These are phyloP conservation scores for Cydia splendana DNA, from an alignment of 1,140 invertebrate species.

Conservation along the genomic window DNA sequence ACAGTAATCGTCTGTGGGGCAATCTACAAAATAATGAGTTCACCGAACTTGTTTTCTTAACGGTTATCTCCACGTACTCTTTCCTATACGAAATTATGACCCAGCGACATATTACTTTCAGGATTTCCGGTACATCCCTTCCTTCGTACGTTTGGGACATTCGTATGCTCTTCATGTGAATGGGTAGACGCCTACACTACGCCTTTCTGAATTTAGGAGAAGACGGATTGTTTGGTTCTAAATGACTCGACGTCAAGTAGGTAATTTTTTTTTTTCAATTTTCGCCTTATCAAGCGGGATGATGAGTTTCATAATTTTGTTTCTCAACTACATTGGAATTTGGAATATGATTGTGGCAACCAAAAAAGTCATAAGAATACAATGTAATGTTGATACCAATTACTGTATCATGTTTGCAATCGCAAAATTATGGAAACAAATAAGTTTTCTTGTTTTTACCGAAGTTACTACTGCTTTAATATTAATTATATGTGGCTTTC, in stretches of 20 bases:
- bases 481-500: too few relatives aligned
- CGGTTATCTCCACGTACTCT: slow-evolving; percentile 48
- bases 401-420: too few relatives aligned
- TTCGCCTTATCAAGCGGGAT: not conserved
- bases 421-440: too few relatives aligned
- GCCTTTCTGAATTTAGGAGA: not conserved
- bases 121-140: not conserved
- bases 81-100: slow-evolving; percentile 42
- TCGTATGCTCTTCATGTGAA: slow-evolving; percentile 29
- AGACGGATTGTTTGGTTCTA: not conserved
- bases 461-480: too few relatives aligned
- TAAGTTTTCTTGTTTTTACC: too few relatives aligned
- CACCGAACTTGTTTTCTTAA: slow-evolving; percentile 48
- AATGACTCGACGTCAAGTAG: not conserved
- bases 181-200: not conserved
- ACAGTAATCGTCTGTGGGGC: not conserved
- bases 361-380: too few relatives aligned
- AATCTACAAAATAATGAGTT: slow-evolving; percentile 40
- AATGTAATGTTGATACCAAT: too few relatives aligned
- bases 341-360: too few relatives aligned
- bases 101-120: slow-evolving; percentile 25
- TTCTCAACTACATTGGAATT: too few relatives aligned
- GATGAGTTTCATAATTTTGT: too few relatives aligned
- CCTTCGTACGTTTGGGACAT: not conserved
- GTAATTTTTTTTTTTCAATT: too few relatives aligned